These are phyloP conservation scores for Apostichopus japonicus DNA, from an alignment of 35 echinoderm and acorn worm genomes.

Conservation along the genomic window DNA sequence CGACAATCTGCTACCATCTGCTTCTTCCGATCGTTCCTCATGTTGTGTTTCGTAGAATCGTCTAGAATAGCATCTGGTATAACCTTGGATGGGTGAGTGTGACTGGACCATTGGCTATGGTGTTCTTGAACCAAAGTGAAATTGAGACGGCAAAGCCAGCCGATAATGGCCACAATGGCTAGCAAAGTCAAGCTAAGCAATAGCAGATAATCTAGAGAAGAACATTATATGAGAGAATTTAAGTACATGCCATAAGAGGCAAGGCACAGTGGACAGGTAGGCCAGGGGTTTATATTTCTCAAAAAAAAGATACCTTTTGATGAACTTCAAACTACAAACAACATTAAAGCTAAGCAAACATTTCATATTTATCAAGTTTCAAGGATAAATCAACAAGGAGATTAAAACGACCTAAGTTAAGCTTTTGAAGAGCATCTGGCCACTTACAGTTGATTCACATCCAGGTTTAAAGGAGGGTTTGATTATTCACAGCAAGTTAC, in stretches of 20 bases:
- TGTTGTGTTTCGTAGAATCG: background rate
- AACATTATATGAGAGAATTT: background rate
- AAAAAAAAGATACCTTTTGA: background rate
- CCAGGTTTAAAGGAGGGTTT: no score
- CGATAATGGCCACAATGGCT: background rate
- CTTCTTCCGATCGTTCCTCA: background rate
- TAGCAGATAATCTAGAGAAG: slow-evolving; percentile 10
- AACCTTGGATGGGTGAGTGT: slow-evolving; percentile 19
- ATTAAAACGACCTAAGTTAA: background rate
- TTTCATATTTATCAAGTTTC: no score
- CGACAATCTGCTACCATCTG: background rate
- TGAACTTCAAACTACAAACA: background rate
- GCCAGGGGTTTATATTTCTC: background rate
- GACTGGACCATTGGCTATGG: background rate
- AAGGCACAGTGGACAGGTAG: background rate
- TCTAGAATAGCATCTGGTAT: background rate
- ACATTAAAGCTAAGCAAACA: background rate
- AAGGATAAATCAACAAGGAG: no score
- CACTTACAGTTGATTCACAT: no score
- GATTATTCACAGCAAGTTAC: no score
- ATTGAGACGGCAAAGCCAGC: slow-evolving; percentile 16
- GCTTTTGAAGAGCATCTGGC: background rate
- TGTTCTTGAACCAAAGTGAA: slow-evolving; percentile 16
- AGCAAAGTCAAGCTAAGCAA: background rate
- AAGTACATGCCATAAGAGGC: background rate